Base-by-base conservation (phyloP, 1,140 invertebrate genomes). In the Meloidogyne chitwoodi region DNA sequence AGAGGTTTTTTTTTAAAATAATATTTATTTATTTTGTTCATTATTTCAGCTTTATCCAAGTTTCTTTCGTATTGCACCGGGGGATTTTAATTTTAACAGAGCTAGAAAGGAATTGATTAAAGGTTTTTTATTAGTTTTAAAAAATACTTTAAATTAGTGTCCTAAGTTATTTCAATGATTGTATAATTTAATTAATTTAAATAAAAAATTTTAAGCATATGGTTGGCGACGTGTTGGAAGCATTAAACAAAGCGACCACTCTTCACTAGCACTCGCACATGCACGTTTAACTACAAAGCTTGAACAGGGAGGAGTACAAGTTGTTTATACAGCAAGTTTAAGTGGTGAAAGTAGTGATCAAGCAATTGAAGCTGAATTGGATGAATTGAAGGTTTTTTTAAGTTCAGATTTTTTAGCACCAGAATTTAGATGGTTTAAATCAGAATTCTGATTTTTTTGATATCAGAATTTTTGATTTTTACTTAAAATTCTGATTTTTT, bases 201-300 rank as follows among this genome's bases (percentile, higher is more conserved):
- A 44, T 56, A 16, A n/a, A 56, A 56, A 56, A 41, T 41, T 56
- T 27, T 14, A 61, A 73, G 70, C 70, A 5, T 98, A 94, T 89
- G 97, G 98, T 88, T 99, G 96, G 96, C 97, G 93, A 0, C 90
- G 93, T 70, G 94, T 99, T 14, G 95, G 94, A 1, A 98, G 95
- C 0, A 92, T 99, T 69, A 98, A 96, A 88, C 95, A 99, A 88
- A 96, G 95, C 84, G 93, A 96, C 84, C 87, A 88, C 19, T 73
- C 70, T 0, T 73, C 70, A 6, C 26, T 73, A 34, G 61, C 70
- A 11, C 84, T 91, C 92, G 93, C 94, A 26, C 94, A 96, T 87
- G 95, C 95, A 87, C 92, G 92, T 77, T 90, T 98, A 78, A 92
- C 96, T 27, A 93, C 93, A 14, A 92, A 95, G 88, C 88, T 98